Base-by-base conservation (phyloP, 2,113 vertebrate species). In the Suricata suricatta region DNA sequence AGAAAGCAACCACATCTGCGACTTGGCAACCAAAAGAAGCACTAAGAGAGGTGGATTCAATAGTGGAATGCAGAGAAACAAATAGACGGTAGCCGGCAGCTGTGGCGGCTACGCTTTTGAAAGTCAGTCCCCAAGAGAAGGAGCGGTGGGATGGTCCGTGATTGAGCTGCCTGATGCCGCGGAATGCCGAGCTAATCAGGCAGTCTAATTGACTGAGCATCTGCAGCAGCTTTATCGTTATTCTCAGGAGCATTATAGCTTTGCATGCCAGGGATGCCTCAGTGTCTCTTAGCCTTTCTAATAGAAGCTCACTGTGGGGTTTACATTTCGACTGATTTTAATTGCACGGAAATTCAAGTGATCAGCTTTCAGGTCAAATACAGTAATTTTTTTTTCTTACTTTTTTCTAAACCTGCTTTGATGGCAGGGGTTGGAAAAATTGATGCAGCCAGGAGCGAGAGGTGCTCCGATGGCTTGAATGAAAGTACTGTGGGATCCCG, bases 111-210 rank as follows among this genome's bases (percentile, higher is more conserved):
- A 27, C 91, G 82, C 0, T 85, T 2, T n/a, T 93, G 80, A 82
- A 77, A 85, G 95, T 69, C 87, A 0, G 50, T 92, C 69, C 82
- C 84, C 54, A 63, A 84, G 95, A 88, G 66, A 66, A 77, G 11
- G 29, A 97, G 82, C 87, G 11, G 31, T 84, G 27, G 92, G 92
- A 89, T 47, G 12, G 11, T 87, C 93, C 1, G 1, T 13, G 94
- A 88, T 23, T 82, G 92, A 93, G 38, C 90, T 93, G 50, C 71
- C 54, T 16, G 16, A 64, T 88, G 50, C 87, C 29, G 50, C 95
- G 93, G 93, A 68, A 31, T 12, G 64, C 96, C 89, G 93, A 95
- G 27, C 77, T 98, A 95, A 98, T 98, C 97, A 97, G 96, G 94
- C 72, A 21, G 41, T n/a, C 85, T 97, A 93, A 98, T 94, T 88